phyloP scores from a whole-genome alignment of 2,888 invertebrate species.

The Calephelis perditalis region DNA sequence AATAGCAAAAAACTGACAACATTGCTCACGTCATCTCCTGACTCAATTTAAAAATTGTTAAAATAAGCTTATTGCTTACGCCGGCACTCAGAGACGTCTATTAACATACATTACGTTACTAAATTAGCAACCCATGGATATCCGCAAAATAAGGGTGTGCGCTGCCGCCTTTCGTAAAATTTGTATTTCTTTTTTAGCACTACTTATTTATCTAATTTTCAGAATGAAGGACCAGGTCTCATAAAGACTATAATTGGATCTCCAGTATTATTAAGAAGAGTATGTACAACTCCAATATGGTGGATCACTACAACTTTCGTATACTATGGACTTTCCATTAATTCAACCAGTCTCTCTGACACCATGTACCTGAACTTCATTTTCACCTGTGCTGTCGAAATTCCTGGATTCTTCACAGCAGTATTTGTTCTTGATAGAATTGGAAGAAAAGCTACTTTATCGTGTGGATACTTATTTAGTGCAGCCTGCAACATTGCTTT shows the following conservation, averaged over 20 bases:
- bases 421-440: slow-evolving; percentile 72
- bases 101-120: no score
- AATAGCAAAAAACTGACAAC: no score
- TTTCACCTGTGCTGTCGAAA: slow-evolving; percentile 77
- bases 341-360: slow-evolving; percentile 81
- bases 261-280: slow-evolving; percentile 49
- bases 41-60: no score
- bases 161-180: no score
- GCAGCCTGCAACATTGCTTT: slow-evolving; percentile 31
- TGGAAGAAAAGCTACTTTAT: slow-evolving; percentile 49
- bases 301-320: no score
- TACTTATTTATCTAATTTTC: slow-evolving; percentile 2
- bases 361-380: slow-evolving; percentile 83
- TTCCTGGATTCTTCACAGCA: slow-evolving; percentile 80
- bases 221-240: slow-evolving; percentile 32
- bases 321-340: slow-evolving; percentile 85
- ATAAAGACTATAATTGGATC: slow-evolving; percentile 64
- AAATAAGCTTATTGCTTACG: no score
- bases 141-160: no score
- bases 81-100: no score
- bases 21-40: no score
- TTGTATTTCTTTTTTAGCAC: no score
- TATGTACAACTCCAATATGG: no score
- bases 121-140: no score
- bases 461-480: slow-evolving; percentile 30